These are phyloP conservation scores for Vidua chalybeata DNA, from an alignment of 2,113 vertebrate species.

Conservation along the genomic window DNA sequence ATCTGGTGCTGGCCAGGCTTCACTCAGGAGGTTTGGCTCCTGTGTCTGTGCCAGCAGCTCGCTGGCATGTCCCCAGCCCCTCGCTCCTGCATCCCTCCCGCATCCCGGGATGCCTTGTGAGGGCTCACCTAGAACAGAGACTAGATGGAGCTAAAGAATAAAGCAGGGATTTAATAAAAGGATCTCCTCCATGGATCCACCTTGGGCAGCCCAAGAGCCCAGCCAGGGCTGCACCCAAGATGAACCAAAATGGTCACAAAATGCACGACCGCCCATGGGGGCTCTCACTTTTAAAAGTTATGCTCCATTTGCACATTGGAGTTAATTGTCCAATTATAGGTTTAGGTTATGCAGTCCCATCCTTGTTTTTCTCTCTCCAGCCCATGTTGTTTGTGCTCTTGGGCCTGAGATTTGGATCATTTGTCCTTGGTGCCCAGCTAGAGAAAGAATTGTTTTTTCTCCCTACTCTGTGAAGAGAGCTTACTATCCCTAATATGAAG, in stretches of 20 bases:
- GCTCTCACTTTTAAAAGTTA: neutral
- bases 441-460: neutral
- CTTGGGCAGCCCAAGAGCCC: neutral
- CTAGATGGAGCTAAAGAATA: neutral
- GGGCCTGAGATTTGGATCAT: neutral
- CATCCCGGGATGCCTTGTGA: neutral
- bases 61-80: neutral
- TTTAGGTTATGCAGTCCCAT: neutral
- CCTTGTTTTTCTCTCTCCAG: neutral
- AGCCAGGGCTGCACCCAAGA: neutral
- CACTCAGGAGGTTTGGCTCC: neutral
- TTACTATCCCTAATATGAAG: neutral
- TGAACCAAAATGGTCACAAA: neutral
- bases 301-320: neutral
- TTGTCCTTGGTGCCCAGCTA: neutral
- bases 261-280: accelerated
- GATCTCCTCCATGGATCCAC: neutral
- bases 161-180: neutral
- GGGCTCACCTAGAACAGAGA: neutral
- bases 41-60: neutral
- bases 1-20: neutral
- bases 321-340: neutral
- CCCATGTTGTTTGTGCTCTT: neutral
- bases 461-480: neutral
- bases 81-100: neutral